Evolutionary conservation across 1,140 invertebrate genomes (phyloP).

Genomic region (Aradophagus sp.): DNA sequence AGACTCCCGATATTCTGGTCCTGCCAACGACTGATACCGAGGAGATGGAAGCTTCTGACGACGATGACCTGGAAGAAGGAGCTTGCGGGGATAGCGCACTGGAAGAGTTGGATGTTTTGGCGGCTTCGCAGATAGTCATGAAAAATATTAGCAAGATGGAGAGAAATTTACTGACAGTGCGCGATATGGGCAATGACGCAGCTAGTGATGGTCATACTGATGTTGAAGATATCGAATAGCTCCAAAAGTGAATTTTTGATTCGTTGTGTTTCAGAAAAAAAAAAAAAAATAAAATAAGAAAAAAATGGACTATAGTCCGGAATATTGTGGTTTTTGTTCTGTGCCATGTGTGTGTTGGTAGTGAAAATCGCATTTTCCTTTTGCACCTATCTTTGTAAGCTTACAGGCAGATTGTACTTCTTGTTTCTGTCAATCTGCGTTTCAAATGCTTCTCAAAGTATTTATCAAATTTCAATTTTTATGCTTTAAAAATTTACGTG

Average conservation of each 20-base stretch:
- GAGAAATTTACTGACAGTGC: constrained; percentile 54
- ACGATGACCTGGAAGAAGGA: constrained; percentile 59
- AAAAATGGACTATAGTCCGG: neutral
- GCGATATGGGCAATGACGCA: constrained; percentile 51
- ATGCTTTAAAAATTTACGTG: no score
- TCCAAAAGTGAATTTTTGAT: neutral
- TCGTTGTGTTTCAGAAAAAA: constrained; percentile 10
- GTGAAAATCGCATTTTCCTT: constrained; percentile 51
- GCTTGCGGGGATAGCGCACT: constrained; percentile 57
- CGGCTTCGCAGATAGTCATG: constrained; percentile 68
- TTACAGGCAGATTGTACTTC: constrained; percentile 38
- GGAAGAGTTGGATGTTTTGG: constrained; percentile 62
- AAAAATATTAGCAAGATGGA: constrained; percentile 67
- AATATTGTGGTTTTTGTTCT: constrained; percentile 10
- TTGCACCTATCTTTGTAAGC: constrained; percentile 60
- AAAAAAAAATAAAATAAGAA: constrained; percentile 1
- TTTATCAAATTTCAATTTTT: no score
- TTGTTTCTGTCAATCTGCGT: no score
- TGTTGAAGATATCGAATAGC: constrained; percentile 70
- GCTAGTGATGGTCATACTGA: constrained; percentile 69
- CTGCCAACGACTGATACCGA: constrained; percentile 68
- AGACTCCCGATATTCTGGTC: constrained; percentile 55
- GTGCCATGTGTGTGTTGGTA: constrained; percentile 1
- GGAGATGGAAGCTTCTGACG: constrained; percentile 69
- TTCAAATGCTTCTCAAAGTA: constrained; percentile 1